phyloP scores from a whole-genome alignment of 1,140 invertebrate genomes.

The Neelides sp. region DNA sequence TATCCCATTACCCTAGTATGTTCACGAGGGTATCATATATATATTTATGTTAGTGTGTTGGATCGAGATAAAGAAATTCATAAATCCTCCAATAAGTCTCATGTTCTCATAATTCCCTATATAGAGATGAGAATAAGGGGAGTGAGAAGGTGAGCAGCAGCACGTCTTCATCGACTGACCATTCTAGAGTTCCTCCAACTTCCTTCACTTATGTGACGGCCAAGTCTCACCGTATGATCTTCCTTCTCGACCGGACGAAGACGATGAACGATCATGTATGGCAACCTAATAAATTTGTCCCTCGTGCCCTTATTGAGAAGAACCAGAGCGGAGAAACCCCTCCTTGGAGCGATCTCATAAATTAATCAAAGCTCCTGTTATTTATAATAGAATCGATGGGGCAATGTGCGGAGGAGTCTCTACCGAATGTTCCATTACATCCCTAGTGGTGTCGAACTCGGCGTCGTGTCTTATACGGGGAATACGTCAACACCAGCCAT shows the following conservation, averaged over 20 bases:
- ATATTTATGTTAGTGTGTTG: too few species aligned
- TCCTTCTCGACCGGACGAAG: conserved; percentile 24
- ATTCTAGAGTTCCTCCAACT: conserved; percentile 22
- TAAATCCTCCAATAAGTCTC: too few species aligned
- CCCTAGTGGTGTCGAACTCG: conserved; percentile 32
- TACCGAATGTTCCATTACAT: conserved; percentile 32
- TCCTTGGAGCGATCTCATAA: too few species aligned
- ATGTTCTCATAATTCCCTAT: too few species aligned
- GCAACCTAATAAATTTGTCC: too few species aligned
- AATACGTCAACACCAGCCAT: conserved; percentile 24
- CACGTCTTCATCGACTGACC: neutral
- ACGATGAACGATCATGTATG: conserved; percentile 30
- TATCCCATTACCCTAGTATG: too few species aligned
- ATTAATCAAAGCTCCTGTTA: too few species aligned
- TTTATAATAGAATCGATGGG: conserved; percentile 30
- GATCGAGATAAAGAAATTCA: too few species aligned
- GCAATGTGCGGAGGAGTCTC: conserved; percentile 28
- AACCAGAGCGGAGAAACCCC: too few species aligned
- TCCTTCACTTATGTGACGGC: conserved; percentile 24
- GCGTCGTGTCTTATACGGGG: conserved; percentile 31
- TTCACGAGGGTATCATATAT: too few species aligned
- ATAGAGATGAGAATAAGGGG: too few species aligned
- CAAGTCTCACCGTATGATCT: conserved; percentile 29
- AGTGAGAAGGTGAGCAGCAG: neutral
- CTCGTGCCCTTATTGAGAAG: too few species aligned